Base-by-base conservation (phyloP, 2,113 vertebrate species). In the Solea solea region DNA sequence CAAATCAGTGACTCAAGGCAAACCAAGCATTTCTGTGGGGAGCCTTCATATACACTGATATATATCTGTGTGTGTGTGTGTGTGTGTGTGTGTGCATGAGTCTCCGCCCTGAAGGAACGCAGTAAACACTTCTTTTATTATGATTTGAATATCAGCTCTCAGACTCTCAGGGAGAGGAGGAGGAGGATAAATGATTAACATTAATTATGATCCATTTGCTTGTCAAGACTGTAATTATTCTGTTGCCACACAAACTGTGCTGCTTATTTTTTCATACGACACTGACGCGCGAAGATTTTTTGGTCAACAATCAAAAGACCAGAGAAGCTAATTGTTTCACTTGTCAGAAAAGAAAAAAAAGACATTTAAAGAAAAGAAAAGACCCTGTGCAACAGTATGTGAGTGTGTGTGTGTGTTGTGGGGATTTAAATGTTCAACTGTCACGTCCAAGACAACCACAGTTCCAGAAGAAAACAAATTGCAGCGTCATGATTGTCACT, bases 131-230 rank as follows among this genome's bases (percentile, higher is more conserved):
- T 68, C 69, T 81, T 90, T 88, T 90, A 82, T 86, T 85, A 80
- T 81, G 74, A 89, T 86, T 86, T 75, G 68, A 86, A 91, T 90
- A 84, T 88, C 70, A 86, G 13, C 56, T 77, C 77, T 89, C 91
- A 87, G 85, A 77, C 59, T 66, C 56, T 12, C 88, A 91, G 93
- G 92, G 91, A 21, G 21, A 21, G 21, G 21, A 21, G 21, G 21
- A 21, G 21, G 21, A 94, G 89, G 90, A 89, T 72, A 89, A 95
- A 90, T 91, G 46, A 94, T 95, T 93, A 89, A 88, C 89, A 94
- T 96, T 94, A 94, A 95, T 96, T 96, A 93, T 69, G 91, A 93
- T 88, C 93, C 92, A 93, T 92, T 90, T 86, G 80, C 90, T 88
- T 88, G 92, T 94, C 93, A 94, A 83, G 78, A 80, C 75, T 78